Percentiles rank a stretch among this genome's conserved stretches.
Conservation (phyloP, 2,113 vertebrate species). For the Amia ocellicauda region DNA sequence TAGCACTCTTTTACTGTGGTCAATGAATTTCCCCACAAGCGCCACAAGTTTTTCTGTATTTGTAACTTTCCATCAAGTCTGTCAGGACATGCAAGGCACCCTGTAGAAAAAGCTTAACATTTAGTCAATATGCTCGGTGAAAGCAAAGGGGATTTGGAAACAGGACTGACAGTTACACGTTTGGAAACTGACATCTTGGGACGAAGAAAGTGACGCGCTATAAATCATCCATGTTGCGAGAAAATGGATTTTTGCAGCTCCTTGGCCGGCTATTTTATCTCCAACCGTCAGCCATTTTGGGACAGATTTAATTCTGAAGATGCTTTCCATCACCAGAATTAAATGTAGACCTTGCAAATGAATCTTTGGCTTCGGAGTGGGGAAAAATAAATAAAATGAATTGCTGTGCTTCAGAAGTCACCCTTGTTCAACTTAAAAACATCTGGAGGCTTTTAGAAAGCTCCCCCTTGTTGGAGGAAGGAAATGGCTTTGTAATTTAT, state of each 20-base stretch:
- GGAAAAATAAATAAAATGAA: neutral
- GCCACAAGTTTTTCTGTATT: neutral
- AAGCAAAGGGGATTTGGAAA: conserved; percentile 11
- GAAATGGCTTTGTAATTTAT: neutral
- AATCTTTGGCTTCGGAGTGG: neutral
- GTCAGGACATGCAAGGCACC: neutral
- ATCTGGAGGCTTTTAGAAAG: neutral
- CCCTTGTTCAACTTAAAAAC: neutral
- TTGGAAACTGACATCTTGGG: neutral
- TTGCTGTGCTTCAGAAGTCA: too few relatives aligned
- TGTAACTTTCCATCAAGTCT: too few relatives aligned
- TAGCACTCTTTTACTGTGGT: too few relatives aligned
- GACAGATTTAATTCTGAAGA: conserved; percentile 26
- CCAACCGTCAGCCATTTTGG: conserved; percentile 35
- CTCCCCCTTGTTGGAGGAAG: neutral
- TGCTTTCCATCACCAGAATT: conserved; percentile 4
- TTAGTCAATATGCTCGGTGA: neutral
- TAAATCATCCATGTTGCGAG: conserved; percentile 34
- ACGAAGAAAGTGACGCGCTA: conserved; percentile 21
- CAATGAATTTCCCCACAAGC: neutral
- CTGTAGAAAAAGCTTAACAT: neutral
- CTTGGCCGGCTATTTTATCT: conserved; percentile 33
- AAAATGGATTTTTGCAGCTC: conserved; percentile 34
- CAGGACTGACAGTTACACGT: conserved; percentile 21
- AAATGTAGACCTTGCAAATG: conserved; percentile 1